A percentile compares a stretch with the other conserved stretches of the same genome.
Conservation (phyloP, 2,888 invertebrate species). For the Rhingia campestris region DNA sequence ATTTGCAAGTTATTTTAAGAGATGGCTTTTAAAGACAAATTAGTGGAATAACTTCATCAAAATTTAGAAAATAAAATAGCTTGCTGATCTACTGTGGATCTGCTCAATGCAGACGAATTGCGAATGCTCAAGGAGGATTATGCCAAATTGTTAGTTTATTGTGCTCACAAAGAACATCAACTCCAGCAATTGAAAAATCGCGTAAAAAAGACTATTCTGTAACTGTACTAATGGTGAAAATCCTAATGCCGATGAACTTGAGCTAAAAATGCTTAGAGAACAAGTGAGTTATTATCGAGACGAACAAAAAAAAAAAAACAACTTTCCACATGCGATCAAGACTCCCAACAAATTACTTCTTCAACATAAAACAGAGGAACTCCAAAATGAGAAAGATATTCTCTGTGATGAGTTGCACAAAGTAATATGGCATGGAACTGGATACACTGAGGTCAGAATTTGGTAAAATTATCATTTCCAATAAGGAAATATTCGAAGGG, state of each 20-base stretch:
- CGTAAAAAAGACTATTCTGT: no score
- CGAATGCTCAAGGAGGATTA: constrained; percentile 80
- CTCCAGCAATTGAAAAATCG: constrained; percentile 78
- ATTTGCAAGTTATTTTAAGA: constrained; percentile 43
- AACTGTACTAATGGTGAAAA: constrained; percentile 36
- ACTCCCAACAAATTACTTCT: constrained; percentile 77
- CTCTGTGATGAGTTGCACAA: constrained; percentile 80
- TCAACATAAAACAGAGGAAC: constrained; percentile 78
- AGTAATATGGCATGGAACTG: constrained; percentile 79
- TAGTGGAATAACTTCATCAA: constrained; percentile 52
- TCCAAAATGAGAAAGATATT: constrained; percentile 78
- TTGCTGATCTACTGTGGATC: constrained; percentile 76
- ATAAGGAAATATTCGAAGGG: constrained; percentile 80
- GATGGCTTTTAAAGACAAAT: constrained; percentile 47
- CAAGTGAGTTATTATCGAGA: constrained; percentile 80
- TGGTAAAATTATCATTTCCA: constrained; percentile 81
- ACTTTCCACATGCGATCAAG: constrained; percentile 78
- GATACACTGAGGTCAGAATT: constrained; percentile 81
- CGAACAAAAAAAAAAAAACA: constrained; percentile 81
- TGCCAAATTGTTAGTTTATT: constrained; percentile 78
- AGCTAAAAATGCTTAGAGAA: constrained; percentile 78
- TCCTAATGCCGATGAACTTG: constrained; percentile 76
- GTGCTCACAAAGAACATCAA: constrained; percentile 79
- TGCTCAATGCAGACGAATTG: constrained; percentile 77
- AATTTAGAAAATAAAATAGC: constrained; percentile 77